Evolutionary conservation across 2,888 invertebrate species (phyloP).

Genomic region (Rhagonycha lutea): DNA sequence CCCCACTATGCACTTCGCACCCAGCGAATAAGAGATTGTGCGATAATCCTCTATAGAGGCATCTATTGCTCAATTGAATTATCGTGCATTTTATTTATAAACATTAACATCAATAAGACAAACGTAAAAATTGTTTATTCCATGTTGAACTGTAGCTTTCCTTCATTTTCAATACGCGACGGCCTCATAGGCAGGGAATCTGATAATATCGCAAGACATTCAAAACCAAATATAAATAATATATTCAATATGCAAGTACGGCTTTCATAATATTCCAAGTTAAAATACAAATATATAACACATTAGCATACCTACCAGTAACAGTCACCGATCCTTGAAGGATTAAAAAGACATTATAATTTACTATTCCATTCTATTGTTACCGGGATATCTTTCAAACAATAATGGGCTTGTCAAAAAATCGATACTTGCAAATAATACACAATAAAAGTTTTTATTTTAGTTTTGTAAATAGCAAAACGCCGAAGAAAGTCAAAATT

Average conservation of each 20-base stretch:
- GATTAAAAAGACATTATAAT: constrained; percentile 27
- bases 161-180: too few species aligned
- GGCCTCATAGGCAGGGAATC: too few species aligned
- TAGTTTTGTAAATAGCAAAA: neutral
- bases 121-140: too few species aligned
- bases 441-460: neutral
- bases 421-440: neutral
- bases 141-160: too few species aligned
- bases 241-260: neutral
- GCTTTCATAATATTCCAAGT: neutral
- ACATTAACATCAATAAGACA: too few species aligned
- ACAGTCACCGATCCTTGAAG: constrained; percentile 32
- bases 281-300: neutral
- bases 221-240: neutral
- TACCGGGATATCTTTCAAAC: constrained; percentile 26
- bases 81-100: too few species aligned
- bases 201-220: too few species aligned
- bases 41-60: too few species aligned
- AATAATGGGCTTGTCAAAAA: constrained; percentile 34
- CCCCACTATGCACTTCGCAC: too few species aligned
- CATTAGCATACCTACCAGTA: constrained; percentile 28
- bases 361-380: constrained; percentile 31
- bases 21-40: too few species aligned
- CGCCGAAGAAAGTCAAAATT: neutral
- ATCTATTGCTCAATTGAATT: too few species aligned